Evolutionary conservation across 2,888 invertebrate species (phyloP), one percentile per base, ranked within the genome.

Genomic region (Drosophila borborema): DNA sequence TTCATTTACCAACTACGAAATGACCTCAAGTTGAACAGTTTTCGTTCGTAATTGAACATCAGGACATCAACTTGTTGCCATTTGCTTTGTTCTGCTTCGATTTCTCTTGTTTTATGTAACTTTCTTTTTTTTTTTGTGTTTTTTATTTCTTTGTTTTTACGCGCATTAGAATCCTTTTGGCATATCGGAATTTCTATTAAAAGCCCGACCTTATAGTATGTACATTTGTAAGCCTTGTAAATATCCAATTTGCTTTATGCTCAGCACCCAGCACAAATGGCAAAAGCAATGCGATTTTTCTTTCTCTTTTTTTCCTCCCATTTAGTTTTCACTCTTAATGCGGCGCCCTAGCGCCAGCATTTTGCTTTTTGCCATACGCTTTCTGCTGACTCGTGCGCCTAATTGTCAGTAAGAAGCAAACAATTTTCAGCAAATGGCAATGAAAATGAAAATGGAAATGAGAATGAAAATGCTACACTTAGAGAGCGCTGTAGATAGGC

Each of bases 331-430:
- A 34, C 61, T 54, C 63, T 51, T 69, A 36, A 23, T 41, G 40
- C 28, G 23, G 1, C 46, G 55, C 16, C 28, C 48, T n/a, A 16
- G 28, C 28, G 28, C 16, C 48, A 0, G 14, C 6, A 5, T 31
- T 49, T 49, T 51, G 20, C 51, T 62, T 53, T 63, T 34, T 49
- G 48, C 58, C 6, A 46, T 45, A 31, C 45, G 67, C 70, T 69
- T 64, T 80, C 71, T 81, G 88, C 86, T 86, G 85, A 85, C 77
- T 83, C 80, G 77, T 81, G 80, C 81, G 86, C 77, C 86, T 86
- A 86, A 88, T 86, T 86, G 85, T 81, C 81, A 83, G 85, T 81
- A 82, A 85, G 77, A 82, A 74, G 82, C 77, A 80, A 77, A 83
- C 75, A 77, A 80, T 75, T 86, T 88, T 67, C 70, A 70, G 77